These are phyloP conservation scores for Gambusia holbrooki DNA, from an alignment of 2,113 vertebrate genomes.

Conservation along the genomic window DNA sequence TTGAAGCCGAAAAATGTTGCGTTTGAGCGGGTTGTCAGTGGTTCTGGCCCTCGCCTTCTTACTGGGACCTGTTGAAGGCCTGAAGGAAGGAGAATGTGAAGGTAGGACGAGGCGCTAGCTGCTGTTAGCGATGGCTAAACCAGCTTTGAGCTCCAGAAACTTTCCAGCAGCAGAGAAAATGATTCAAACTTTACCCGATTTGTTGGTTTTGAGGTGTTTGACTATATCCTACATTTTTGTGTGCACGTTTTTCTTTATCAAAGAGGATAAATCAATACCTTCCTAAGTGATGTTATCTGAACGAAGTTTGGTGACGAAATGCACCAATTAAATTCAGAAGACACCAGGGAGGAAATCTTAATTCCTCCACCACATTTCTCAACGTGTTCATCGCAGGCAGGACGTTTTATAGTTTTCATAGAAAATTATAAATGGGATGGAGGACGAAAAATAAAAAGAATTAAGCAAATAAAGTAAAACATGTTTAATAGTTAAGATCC, in stretches of 20 bases:
- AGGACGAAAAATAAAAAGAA: too few relatives aligned
- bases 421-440: too few relatives aligned
- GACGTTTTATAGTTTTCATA: too few relatives aligned
- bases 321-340: too few relatives aligned
- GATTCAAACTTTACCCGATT: background rate
- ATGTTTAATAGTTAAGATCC: too few relatives aligned
- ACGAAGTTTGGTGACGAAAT: too few relatives aligned
- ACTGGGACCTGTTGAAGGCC: conserved; percentile 69
- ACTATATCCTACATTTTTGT: background rate
- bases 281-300: background rate
- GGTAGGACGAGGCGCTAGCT: conserved; percentile 75
- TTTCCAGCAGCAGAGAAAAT: background rate
- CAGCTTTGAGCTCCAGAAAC: background rate
- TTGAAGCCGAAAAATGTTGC: conserved; percentile 79
- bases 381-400: too few relatives aligned
- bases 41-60: conserved; percentile 83
- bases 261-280: background rate
- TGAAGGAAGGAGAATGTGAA: conserved; percentile 91
- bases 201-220: background rate
- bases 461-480: too few relatives aligned
- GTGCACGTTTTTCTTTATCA: background rate
- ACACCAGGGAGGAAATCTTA: too few relatives aligned
- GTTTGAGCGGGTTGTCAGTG: conserved; percentile 82
- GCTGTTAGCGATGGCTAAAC: background rate
- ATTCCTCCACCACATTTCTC: too few relatives aligned